Base-by-base conservation (phyloP, 2,113 vertebrate species). In the Protomyctophum bolini region DNA sequence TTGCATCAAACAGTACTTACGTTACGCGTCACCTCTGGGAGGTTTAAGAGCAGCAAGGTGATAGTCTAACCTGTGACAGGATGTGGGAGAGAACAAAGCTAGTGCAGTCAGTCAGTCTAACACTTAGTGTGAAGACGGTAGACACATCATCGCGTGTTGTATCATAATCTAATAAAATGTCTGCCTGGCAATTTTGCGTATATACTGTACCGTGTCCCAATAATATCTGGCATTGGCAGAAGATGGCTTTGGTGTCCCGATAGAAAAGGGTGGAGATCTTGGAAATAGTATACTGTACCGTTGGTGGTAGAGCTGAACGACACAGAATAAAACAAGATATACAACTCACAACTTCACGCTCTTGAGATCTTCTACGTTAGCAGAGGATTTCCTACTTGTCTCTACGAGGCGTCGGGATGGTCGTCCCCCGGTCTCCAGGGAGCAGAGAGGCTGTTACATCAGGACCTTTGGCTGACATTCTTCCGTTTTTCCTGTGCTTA, bases 401-500 rank as follows among this genome's bases (percentile, higher is more conserved):
- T 76, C 61, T 66, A 49, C 49, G 15, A 54, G 64, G 73, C 70
- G 64, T 83, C 77, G 45, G 15, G 28, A 72, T 15, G 73, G 70
- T n/a, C 52, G 47, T 82, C 72, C 75, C 66, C 71, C 10, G 9
- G 9, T 4, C 66, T 68, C 55, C 10, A 8, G 45, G 10, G 54
- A 57, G 68, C 59, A 10, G 54, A 72, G 76, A 83, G 60, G 60
- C 72, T 49, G 47, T 62, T 72, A 8, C 66, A 75, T 84, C 63
- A 51, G 77, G 61, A 86, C 76, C 70, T 86, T 87, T 86, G 81
- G 82, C 81, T 78, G 56, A 71, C 76, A 68, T 78, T 68, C 63
- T 67, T 8, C 50, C 21, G 71, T 70, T 77, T 73, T 72, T 84
- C 82, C 82, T 89, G 87, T 88, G 87, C 85, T 87, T 80, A 41